phyloP scores from a whole-genome alignment of 2,888 invertebrate genomes.

The Nineta flava region DNA sequence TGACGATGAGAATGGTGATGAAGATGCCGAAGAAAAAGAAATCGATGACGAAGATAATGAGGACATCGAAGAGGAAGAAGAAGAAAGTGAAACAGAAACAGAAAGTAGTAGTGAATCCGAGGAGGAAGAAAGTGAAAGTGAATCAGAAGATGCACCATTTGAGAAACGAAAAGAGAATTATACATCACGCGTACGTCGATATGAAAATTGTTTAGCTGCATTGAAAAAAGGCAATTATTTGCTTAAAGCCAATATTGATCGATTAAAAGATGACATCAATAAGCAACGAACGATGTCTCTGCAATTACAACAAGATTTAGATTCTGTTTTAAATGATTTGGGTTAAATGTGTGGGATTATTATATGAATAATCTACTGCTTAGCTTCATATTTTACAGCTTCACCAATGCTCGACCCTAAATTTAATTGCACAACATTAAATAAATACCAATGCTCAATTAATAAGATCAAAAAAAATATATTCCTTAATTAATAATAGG shows the following conservation, averaged over 20 bases:
- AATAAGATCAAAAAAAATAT: too few species aligned
- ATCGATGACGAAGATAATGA: slow-evolving; percentile 34
- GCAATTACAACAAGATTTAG: slow-evolving; percentile 65
- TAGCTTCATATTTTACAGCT: too few species aligned
- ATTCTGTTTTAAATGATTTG: slow-evolving; percentile 72
- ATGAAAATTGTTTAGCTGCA: slow-evolving; percentile 63
- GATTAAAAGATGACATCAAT: slow-evolving; percentile 69
- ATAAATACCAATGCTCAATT: too few species aligned
- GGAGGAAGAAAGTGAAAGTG: slow-evolving; percentile 38
- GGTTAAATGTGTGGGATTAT: slow-evolving; percentile 35
- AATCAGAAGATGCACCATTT: slow-evolving; percentile 45
- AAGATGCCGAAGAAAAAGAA: slow-evolving; percentile 39
- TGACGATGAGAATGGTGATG: slow-evolving; percentile 48
- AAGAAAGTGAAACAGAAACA: slow-evolving; percentile 49
- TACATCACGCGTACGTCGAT: slow-evolving; percentile 47
- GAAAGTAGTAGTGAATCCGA: slow-evolving; percentile 50
- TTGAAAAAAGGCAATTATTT: slow-evolving; percentile 79
- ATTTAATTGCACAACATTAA: too few species aligned
- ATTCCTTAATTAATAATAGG: too few species aligned
- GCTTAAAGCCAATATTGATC: slow-evolving; percentile 74
- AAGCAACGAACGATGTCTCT: slow-evolving; percentile 69
- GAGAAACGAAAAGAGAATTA: slow-evolving; percentile 52
- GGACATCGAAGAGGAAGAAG: slow-evolving; percentile 39
- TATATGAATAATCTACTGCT: not conserved
- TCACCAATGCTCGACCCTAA: too few species aligned